Base-by-base conservation (phyloP, 2,888 invertebrate species). In the Ischnus inquisitorius region DNA sequence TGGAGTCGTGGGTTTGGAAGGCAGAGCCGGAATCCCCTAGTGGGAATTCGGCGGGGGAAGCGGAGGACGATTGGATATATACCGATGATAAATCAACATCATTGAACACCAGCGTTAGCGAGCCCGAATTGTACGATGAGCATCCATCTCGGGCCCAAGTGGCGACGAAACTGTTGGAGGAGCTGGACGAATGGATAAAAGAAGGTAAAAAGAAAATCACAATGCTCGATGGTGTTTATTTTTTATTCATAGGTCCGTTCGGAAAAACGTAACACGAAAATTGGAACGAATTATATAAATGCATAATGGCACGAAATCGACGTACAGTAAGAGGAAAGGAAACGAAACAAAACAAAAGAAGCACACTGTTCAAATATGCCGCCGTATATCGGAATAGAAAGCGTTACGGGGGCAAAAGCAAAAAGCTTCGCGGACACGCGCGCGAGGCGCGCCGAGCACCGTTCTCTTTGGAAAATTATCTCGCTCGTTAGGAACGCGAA, bases 121-220 rank as follows among this genome's bases (percentile, higher is more conserved):
- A 90, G 68, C 72, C 86, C 25, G 85, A 86, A 89, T 84, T 92
- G 87, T 91, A 93, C 88, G 89, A 92, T 78, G 88, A 94, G 88
- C 85, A 88, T 22, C 89, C 90, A 39, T 90, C 91, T 3, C 90
- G 91, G 60, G 95, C 95, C 22, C 95, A 96, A 92, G 95, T 95
- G 83, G 96, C 96, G 85, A 94, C 94, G 90, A 95, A 96, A 91
- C 94, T 96, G 87, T 94, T 96, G 92, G 95, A 96, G 93, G 95
- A 96, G 94, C 94, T 96, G 87, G 96, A 96, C 90, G 95, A 95
- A 90, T 95, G 95, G 93, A 96, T 95, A 92, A 96, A 96, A 94
- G 95, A 95, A 95, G 96, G 96, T 95, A 76, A 84, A 77, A 4
- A 72, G 60, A 12, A 22, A 22, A 39, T 28, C 62, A 34, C 3